Base-by-base conservation (phyloP, 2,797 vertebrate genomes). In the Varecia variegata region DNA sequence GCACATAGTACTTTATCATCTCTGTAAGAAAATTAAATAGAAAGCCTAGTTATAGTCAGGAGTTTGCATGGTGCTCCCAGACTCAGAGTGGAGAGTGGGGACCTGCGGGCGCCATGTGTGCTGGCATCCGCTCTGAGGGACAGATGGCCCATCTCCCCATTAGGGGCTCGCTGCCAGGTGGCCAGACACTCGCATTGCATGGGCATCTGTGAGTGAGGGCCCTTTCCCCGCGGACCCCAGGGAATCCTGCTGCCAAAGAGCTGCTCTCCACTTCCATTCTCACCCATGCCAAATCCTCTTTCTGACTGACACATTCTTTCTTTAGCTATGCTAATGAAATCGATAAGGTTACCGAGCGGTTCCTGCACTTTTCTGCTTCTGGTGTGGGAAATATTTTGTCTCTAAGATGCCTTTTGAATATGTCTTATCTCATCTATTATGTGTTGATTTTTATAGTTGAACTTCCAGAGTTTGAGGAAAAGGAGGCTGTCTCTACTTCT, bases 251-350 rank as follows among this genome's bases (percentile, higher is more conserved):
- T 65, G 43, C 87, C 56, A 20, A 65, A 47, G 23, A 0, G 0
- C 47, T 32, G 32, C n/a, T 52, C 54, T 86, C 10, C n/a, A 6
- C 15, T 74, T 76, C 71, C 58, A 0, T 90, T 82, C 62, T 38
- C 93, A 7, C 60, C 77, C 9, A 8, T 12, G n/a, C 71, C 50
- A 95, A 96, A 97, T 93, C 90, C 90, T 43, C 56, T 56, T 91
- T 92, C 92, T 95, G 96, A 97, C 3, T 80, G 97, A 93, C 95
- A 95, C 94, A 93, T 97, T 98, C 96, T 92, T 97, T 95, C 96
- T 95, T 97, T 96, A 97, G 94, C 92, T 86, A 95, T 97, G 97
- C 89, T 97, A 96, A 97, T 97, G 58, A 10, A 14, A 95, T 95
- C 68, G 0, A 88, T 96, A 82, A 95, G 90, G 94, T 95, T 96